phyloP scores from a whole-genome alignment of 1,140 invertebrate genomes.

The Leptestheria dahalacensis region DNA sequence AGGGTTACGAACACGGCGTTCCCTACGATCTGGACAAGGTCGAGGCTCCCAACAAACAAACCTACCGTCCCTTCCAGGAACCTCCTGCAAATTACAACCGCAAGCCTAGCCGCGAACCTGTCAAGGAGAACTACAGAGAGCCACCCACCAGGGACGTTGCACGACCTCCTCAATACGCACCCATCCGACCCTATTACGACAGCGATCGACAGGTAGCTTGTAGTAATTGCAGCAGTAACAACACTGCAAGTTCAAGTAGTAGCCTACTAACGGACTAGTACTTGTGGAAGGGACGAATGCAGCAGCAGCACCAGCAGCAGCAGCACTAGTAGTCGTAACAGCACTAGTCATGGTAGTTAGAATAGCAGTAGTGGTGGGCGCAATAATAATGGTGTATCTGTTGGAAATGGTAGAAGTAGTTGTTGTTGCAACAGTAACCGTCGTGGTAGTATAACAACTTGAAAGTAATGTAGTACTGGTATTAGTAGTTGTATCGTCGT shows the following conservation, averaged over 20 bases:
- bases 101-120: background rate
- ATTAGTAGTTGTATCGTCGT: too few relatives aligned
- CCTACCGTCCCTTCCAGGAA: background rate
- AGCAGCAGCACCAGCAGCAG: background rate
- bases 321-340: too few relatives aligned
- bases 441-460: too few relatives aligned
- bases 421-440: too few relatives aligned
- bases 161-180: background rate
- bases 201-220: background rate
- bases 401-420: too few relatives aligned
- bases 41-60: background rate
- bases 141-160: background rate
- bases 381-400: background rate
- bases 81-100: background rate
- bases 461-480: too few relatives aligned
- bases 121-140: background rate
- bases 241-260: background rate
- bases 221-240: background rate
- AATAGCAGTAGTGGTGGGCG: background rate
- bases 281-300: background rate
- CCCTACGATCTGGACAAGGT: slow-evolving; percentile 8
- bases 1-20: slow-evolving; percentile 22
- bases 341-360: too few relatives aligned
- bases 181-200: background rate
- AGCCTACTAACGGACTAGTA: background rate